Percentiles rank a stretch among this genome's conserved stretches.
phyloP scores from a whole-genome alignment of 2,888 invertebrate genomes.

The Ochropacha duplaris region DNA sequence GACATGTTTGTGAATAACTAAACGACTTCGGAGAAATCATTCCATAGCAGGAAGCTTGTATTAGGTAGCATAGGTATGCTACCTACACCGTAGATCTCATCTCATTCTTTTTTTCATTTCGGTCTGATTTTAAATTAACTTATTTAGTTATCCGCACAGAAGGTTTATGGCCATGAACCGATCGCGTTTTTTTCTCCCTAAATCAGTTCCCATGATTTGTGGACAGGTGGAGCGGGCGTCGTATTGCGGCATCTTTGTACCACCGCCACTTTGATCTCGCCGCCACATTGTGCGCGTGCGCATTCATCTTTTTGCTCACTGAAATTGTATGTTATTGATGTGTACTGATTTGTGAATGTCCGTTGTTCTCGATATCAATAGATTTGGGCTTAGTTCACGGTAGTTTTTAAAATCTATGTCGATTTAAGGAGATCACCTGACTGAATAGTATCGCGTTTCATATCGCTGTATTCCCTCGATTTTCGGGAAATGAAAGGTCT shows the following conservation, averaged over 20 bases:
- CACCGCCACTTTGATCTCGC: constrained; percentile 61
- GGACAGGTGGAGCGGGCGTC: constrained; percentile 76
- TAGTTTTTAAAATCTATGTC: not conserved
- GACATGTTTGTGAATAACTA: constrained; percentile 28
- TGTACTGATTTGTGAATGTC: constrained; percentile 56
- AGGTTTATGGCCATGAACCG: constrained; percentile 32
- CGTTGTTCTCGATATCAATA: constrained; percentile 51
- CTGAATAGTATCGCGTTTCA: not conserved
- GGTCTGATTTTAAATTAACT: not conserved
- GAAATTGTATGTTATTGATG: constrained; percentile 53
- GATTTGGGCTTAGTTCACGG: constrained; percentile 17
- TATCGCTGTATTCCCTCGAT: not conserved
- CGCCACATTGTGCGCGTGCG: constrained; percentile 75
- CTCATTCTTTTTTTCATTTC: not conserved
- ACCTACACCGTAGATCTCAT: constrained; percentile 14
- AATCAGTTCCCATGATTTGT: constrained; percentile 75
- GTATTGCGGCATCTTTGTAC: constrained; percentile 68
- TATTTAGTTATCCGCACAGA: not conserved
- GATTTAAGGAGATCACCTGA: not conserved
- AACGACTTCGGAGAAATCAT: constrained; percentile 34
- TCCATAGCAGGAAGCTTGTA: constrained; percentile 24
- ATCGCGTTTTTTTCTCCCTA: constrained; percentile 42
- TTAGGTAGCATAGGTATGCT: constrained; percentile 21
- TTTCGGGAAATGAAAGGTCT: not conserved
- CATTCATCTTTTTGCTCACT: constrained; percentile 61